Percentiles rank a stretch among this genome's conserved stretches.
phyloP scores from a whole-genome alignment of 64 coral and sea anemone genomes.

The Montipora foliosa region DNA sequence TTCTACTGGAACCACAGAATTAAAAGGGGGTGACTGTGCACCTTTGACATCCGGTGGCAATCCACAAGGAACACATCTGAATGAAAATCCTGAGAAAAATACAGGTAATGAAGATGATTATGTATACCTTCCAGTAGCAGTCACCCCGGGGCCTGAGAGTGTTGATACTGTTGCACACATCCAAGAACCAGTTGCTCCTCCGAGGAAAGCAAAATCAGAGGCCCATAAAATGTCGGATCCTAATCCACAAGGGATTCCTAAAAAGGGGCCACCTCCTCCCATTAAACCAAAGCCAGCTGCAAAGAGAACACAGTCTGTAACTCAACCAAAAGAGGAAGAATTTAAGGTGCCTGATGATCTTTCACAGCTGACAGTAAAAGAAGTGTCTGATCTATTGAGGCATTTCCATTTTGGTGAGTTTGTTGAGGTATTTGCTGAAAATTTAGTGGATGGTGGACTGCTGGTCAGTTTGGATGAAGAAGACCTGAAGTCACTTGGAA shows the following conservation, averaged over 20 bases:
- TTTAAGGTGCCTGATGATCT: slow-evolving; percentile 49
- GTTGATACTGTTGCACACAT: background rate
- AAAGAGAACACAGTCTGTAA: background rate
- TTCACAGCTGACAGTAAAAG: slow-evolving; percentile 61
- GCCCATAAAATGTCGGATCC: background rate
- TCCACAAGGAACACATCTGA: background rate
- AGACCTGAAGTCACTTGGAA: slow-evolving; percentile 80
- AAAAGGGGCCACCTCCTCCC: slow-evolving; percentile 48
- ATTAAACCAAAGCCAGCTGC: slow-evolving; percentile 69
- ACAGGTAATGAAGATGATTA: background rate
- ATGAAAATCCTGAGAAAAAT: background rate
- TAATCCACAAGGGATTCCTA: background rate
- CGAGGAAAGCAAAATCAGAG: slow-evolving; percentile 11
- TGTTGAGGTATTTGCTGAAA: slow-evolving; percentile 73
- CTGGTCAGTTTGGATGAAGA: slow-evolving; percentile 73
- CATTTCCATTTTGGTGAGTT: slow-evolving; percentile 70
- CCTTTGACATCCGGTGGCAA: background rate
- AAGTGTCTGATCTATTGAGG: slow-evolving; percentile 77
- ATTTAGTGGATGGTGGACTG: slow-evolving; percentile 88
- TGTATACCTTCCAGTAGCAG: background rate
- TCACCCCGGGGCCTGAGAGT: background rate
- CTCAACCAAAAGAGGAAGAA: background rate
- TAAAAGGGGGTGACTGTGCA: background rate
- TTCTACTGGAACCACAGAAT: background rate
- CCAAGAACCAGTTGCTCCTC: slow-evolving; percentile 5